Evolutionary conservation across 1,140 invertebrate genomes (phyloP), one percentile per base, ranked within the genome.

Genomic region (Meloidogyne hapla): DNA sequence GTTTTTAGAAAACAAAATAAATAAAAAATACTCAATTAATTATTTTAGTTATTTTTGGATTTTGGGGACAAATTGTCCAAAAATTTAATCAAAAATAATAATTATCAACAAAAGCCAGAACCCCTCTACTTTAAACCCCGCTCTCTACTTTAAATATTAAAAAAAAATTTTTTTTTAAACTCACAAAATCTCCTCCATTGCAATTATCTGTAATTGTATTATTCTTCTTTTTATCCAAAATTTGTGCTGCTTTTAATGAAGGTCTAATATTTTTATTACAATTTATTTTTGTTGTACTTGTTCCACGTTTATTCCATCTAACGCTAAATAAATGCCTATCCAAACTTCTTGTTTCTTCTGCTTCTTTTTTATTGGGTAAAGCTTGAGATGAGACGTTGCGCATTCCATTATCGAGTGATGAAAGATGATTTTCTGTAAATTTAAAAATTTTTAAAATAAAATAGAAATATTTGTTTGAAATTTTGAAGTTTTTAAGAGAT

Each of bases 291-390:
- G 23, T 33, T 42, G 69, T 25, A 23, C 25, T 23, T 25, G 18
- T 48, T 38, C 56, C 18, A 10, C 56, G 21, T 73, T 61, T 63
- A 61, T 61, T 73, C 56, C 48, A 25, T 26, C 10, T 33, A 23
- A 38, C 23, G 28, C 42, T 23, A 63, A 48, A 38, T 38, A 62
- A 73, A 63, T 73, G 23, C 56, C 70, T 42, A 63, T 73, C 70
- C 23, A 73, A 62, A 73, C 70, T 61, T 61, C 42, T 28, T 21
- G 56, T 48, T 73, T 73, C 70, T 21, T 63, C 70, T n/a, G n/a
- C 56, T 33, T n/a, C 70, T 28, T 61, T 15, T 38, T 10, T 33
- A 12, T 42, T 42, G 2, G 40, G 40, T 42, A 42, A 42, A 12
- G 9, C 10, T 10, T 42, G 40, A 12, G 40, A 42, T 48, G 45